Evolutionary conservation across 2,888 invertebrate species (phyloP).

Genomic region (Eulithis testata): DNA sequence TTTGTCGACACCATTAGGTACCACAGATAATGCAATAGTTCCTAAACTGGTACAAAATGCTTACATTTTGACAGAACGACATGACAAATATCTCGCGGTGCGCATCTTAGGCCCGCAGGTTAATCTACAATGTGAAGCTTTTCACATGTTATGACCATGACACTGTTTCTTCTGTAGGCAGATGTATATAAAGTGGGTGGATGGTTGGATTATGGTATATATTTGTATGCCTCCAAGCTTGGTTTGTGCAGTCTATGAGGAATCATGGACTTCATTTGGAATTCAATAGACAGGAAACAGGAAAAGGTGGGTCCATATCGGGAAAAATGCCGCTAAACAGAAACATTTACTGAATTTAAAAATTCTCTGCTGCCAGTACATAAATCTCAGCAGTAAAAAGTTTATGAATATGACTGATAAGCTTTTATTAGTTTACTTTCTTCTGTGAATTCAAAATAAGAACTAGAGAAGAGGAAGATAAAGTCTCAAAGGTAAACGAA

Average conservation of each 20-base stretch:
- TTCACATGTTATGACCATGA: too few relatives aligned
- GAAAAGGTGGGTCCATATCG: slow-evolving; percentile 36
- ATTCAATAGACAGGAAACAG: slow-evolving; percentile 38
- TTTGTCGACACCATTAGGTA: too few relatives aligned
- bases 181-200: slow-evolving; percentile 22
- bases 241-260: not conserved
- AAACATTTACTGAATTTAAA: not conserved
- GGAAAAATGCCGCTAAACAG: slow-evolving; percentile 33
- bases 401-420: not conserved
- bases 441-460: slow-evolving; percentile 22
- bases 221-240: not conserved
- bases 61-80: too few relatives aligned
- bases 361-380: not conserved
- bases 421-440: slow-evolving; percentile 4
- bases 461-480: slow-evolving; percentile 11
- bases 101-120: too few relatives aligned
- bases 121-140: too few relatives aligned
- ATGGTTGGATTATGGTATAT: slow-evolving; percentile 9
- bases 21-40: too few relatives aligned
- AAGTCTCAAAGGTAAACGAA: slow-evolving; percentile 29
- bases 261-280: slow-evolving; percentile 18
- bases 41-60: too few relatives aligned
- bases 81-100: too few relatives aligned
- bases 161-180: too few relatives aligned
- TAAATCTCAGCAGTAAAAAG: not conserved